Evolutionary conservation across 2,888 invertebrate genomes (phyloP).

Genomic region (Drosophila rellima): DNA sequence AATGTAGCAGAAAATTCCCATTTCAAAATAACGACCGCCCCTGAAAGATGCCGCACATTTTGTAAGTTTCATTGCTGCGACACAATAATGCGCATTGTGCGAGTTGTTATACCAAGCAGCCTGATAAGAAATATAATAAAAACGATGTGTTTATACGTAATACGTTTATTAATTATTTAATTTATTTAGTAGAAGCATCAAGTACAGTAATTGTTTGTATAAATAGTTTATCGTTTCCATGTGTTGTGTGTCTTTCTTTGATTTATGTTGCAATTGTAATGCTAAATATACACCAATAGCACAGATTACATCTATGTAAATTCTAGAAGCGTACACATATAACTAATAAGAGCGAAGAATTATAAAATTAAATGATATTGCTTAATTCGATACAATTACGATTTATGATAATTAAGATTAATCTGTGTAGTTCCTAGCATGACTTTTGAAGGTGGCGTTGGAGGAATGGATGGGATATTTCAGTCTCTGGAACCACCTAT

Average conservation of each 20-base stretch:
- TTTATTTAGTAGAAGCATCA: conserved; percentile 76
- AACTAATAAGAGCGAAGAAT: conserved; percentile 25
- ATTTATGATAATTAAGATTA: conserved; percentile 15
- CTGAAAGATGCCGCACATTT: no score
- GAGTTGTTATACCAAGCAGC: neutral
- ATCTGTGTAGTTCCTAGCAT: conserved; percentile 16
- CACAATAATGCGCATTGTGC: no score
- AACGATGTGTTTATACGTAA: conserved; percentile 18
- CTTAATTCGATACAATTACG: conserved; percentile 32
- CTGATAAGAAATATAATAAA: no score
- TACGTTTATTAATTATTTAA: conserved; percentile 53
- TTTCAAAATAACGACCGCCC: no score
- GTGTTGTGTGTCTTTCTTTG: conserved; percentile 52
- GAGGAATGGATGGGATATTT: conserved; percentile 3
- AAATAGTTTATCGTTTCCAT: conserved; percentile 64
- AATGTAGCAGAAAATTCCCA: no score
- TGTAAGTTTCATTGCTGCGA: no score
- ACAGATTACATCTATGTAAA: conserved; percentile 62
- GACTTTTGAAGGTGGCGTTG: conserved; percentile 38
- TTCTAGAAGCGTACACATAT: conserved; percentile 52
- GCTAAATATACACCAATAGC: conserved; percentile 66
- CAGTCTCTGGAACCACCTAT: conserved; percentile 83
- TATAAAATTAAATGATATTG: conserved; percentile 38
- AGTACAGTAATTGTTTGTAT: conserved; percentile 72
- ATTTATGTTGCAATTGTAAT: conserved; percentile 65